Evolutionary conservation across 1,140 invertebrate genomes (phyloP).

Genomic region (Eufriesea mexicana): DNA sequence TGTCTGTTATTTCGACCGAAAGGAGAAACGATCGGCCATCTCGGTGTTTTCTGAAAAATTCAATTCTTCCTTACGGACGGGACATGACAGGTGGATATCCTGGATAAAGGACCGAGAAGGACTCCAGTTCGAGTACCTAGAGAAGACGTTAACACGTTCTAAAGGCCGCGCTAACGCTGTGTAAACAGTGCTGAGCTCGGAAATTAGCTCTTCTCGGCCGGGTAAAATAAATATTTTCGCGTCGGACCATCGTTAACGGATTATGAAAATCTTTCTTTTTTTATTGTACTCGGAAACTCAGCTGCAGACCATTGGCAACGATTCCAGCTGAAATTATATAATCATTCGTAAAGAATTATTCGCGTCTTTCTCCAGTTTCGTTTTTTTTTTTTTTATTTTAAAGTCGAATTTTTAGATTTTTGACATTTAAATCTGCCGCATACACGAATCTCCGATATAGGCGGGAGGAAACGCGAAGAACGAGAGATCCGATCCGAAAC

Average conservation of each 20-base stretch:
- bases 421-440: no score
- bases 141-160: constrained; percentile 66
- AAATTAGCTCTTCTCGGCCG: constrained; percentile 67
- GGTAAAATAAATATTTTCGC: constrained; percentile 72
- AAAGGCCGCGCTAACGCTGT: constrained; percentile 57
- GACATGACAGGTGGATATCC: constrained; percentile 62
- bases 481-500: neutral
- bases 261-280: constrained; percentile 60
- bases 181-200: constrained; percentile 56
- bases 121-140: constrained; percentile 46
- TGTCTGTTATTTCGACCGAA: constrained; percentile 37
- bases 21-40: neutral
- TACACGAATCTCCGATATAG: neutral
- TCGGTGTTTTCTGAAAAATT: constrained; percentile 46
- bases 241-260: constrained; percentile 60
- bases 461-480: no score
- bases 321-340: neutral
- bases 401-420: no score
- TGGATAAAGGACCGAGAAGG: constrained; percentile 45
- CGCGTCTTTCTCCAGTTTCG: no score
- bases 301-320: neutral
- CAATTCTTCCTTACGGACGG: constrained; percentile 8
- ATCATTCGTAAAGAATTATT: neutral
- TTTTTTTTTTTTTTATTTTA: no score
- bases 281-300: neutral